A percentile compares a stretch with the other conserved stretches of the same genome.
These are phyloP conservation scores for Nineta flava DNA, from an alignment of 2,888 invertebrate genomes.

Conservation along the genomic window DNA sequence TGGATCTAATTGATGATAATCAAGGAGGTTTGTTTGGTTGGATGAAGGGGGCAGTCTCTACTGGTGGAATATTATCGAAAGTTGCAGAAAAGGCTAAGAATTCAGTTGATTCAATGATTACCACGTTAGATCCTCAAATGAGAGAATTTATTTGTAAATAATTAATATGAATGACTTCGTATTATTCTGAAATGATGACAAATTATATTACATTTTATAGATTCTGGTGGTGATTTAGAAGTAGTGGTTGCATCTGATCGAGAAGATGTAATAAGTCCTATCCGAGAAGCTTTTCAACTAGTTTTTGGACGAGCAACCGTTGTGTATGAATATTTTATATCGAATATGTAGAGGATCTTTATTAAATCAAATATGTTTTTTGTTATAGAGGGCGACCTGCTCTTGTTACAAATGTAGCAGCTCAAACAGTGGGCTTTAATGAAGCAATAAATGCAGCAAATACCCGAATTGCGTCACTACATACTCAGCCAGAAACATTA, in stretches of 20 bases:
- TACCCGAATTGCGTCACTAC: conserved; percentile 46
- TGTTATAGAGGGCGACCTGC: conserved; percentile 42
- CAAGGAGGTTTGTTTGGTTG: conserved; percentile 45
- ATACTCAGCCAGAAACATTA: conserved; percentile 37
- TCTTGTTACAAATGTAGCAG: conserved; percentile 44
- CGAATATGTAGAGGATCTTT: background rate
- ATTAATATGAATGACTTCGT: conserved; percentile 1
- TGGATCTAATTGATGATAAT: conserved; percentile 24
- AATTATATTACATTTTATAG: conserved; percentile 29
- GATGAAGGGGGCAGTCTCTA: conserved; percentile 52
- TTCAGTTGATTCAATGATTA: conserved; percentile 73
- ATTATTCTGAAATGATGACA: background rate
- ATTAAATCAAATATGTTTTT: background rate
- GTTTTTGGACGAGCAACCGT: conserved; percentile 70
- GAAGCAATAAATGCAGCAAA: conserved; percentile 59
- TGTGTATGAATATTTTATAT: conserved; percentile 32
- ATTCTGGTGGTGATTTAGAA: conserved; percentile 63
- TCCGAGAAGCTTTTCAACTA: conserved; percentile 64
- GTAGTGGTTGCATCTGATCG: conserved; percentile 62
- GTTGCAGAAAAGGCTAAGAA: conserved; percentile 63
- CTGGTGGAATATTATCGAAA: conserved; percentile 42
- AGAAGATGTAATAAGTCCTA: conserved; percentile 56
- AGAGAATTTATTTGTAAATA: conserved; percentile 67
- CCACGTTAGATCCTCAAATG: conserved; percentile 81
- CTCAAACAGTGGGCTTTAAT: conserved; percentile 64